Percentiles rank a stretch among this genome's conserved stretches.
Evolutionary conservation across 2,113 vertebrate genomes (phyloP).

Genomic region (Oncorhynchus kisutch): DNA sequence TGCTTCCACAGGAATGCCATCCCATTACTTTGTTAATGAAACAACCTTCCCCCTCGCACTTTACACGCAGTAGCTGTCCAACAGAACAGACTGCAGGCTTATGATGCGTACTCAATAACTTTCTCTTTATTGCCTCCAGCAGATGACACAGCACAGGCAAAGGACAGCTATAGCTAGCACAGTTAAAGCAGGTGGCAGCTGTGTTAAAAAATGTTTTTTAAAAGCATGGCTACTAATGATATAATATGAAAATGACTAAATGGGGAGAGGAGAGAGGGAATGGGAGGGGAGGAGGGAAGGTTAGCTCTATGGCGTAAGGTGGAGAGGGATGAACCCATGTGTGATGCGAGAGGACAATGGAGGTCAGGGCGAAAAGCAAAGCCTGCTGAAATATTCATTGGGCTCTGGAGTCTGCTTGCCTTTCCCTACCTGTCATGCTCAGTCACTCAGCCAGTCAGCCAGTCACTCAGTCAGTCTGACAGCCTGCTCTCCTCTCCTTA

Average conservation of each 20-base stretch:
- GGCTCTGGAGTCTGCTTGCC: conserved; percentile 29
- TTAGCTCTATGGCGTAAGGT: neutral
- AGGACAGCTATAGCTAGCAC: neutral
- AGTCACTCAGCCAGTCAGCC: conserved; percentile 61
- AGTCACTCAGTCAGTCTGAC: conserved; percentile 37
- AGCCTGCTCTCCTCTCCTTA: conserved; percentile 35
- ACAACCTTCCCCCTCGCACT: neutral
- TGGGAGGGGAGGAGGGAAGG: neutral
- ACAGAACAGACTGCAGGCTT: conserved; percentile 24
- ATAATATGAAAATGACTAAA: neutral
- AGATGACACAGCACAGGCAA: conserved; percentile 3
- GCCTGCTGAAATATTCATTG: conserved; percentile 58
- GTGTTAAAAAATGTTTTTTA: neutral
- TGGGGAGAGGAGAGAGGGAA: conserved; percentile 5
- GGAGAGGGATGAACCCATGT: neutral
- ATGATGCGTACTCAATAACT: conserved; percentile 13
- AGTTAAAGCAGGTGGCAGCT: conserved; percentile 11
- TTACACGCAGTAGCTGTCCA: too few species aligned
- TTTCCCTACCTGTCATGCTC: conserved; percentile 74
- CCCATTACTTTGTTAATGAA: conserved; percentile 20
- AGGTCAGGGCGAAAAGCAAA: conserved; percentile 28
- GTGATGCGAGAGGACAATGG: conserved; percentile 19
- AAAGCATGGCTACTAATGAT: neutral
- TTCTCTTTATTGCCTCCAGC: conserved; percentile 5
- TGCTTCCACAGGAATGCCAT: conserved; percentile 1